phyloP scores from a whole-genome alignment of 2,888 invertebrate genomes.

The Myathropa florea region DNA sequence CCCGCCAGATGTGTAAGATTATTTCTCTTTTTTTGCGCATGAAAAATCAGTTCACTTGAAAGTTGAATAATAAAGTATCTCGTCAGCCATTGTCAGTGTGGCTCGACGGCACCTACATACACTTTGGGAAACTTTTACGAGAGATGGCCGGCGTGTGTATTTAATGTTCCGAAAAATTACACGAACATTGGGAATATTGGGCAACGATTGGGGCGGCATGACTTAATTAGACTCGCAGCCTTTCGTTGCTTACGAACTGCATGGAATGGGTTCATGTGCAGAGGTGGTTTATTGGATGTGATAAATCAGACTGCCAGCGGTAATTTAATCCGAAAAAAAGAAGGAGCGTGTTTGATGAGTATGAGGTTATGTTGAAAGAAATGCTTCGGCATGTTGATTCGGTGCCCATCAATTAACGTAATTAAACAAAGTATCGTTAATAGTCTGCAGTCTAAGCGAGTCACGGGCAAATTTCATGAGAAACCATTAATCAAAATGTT shows the following conservation, averaged over 20 bases:
- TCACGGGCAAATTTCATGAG: background rate
- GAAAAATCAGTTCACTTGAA: background rate
- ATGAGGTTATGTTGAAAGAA: background rate
- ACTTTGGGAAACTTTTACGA: background rate
- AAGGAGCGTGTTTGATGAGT: background rate
- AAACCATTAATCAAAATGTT: background rate
- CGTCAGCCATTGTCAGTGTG: background rate
- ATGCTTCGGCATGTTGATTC: background rate
- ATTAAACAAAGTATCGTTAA: background rate
- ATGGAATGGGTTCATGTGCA: background rate
- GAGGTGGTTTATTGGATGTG: background rate
- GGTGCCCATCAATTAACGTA: background rate
- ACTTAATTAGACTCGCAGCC: background rate
- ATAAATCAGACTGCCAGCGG: background rate
- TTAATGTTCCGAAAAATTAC: slow-evolving; percentile 37
- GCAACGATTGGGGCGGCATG: background rate
- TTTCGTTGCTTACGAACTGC: background rate
- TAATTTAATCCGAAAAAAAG: background rate
- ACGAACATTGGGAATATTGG: slow-evolving; percentile 16
- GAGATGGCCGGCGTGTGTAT: slow-evolving; percentile 45
- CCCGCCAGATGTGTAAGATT: slow-evolving; percentile 51
- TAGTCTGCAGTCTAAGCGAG: background rate
- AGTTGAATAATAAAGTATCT: background rate
- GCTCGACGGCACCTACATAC: background rate
- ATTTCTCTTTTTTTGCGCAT: background rate